Conservation (phyloP, 1,140 invertebrate species). For the Drosophila kohkoa region DNA sequence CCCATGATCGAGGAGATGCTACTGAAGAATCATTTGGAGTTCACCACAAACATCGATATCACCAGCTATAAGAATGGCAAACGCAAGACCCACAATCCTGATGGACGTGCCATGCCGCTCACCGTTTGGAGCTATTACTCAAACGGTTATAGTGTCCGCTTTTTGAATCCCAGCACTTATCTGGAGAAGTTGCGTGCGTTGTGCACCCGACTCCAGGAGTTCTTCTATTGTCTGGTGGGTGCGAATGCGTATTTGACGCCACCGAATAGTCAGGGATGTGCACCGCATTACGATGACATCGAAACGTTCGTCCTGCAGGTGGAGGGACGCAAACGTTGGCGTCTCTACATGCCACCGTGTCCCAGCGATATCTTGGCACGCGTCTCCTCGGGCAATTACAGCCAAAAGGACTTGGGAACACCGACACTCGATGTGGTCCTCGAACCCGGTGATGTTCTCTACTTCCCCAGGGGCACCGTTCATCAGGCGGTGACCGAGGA, state of each 20-base stretch:
- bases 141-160: slow-evolving; percentile 95
- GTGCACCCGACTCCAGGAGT: slow-evolving; percentile 95
- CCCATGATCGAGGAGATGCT: slow-evolving; percentile 92
- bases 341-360: slow-evolving; percentile 91
- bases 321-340: slow-evolving; percentile 98
- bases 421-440: slow-evolving; percentile 92
- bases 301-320: slow-evolving; percentile 99
- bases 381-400: slow-evolving; percentile 93
- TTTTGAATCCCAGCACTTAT: slow-evolving; percentile 98
- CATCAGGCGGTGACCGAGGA: slow-evolving; percentile 94
- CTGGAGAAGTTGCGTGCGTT: slow-evolving; percentile 87
- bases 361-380: slow-evolving; percentile 89
- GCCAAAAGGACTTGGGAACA: slow-evolving; percentile 90
- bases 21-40: slow-evolving; percentile 90
- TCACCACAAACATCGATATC: slow-evolving; percentile 95
- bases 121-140: slow-evolving; percentile 96
- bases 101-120: slow-evolving; percentile 89
- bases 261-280: slow-evolving; percentile 97
- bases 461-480: slow-evolving; percentile 96
- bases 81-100: slow-evolving; percentile 95
- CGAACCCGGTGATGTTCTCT: slow-evolving; percentile 95
- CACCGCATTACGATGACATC: slow-evolving; percentile 99
- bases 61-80: slow-evolving; percentile 92
- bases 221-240: slow-evolving; percentile 96
- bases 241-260: slow-evolving; percentile 98